Base-by-base conservation (phyloP, 64 coral and sea anemone species). In the Actinia equina region DNA sequence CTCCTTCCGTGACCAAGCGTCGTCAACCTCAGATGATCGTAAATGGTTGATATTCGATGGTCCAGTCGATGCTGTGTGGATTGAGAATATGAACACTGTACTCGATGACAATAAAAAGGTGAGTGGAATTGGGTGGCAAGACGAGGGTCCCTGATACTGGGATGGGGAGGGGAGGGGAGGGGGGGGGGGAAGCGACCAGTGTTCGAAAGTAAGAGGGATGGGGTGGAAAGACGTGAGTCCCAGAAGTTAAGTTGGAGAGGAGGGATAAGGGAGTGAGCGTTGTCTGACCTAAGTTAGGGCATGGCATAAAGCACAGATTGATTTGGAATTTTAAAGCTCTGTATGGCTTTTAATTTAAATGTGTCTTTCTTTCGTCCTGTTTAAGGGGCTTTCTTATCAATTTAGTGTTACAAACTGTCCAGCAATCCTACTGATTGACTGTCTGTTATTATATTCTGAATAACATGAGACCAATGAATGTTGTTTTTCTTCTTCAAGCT, bases 51-150 rank as follows among this genome's bases (percentile, higher is more conserved):
- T 98, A 18, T 98, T 98, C 80, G 96, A 98, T 85, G 93, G 93
- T 5, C 93, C 97, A 20, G 93, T 95, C 19, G 97, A 95, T 76
- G 97, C 97, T 55, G 97, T 95, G 15, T 99, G 97, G 97, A 99
- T 99, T 87, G 97, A 99, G 25, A 99, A 99, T 82, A 99, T 99
- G 97, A 99, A 99, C 77, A 99, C 97, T 71, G 97, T 99, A 44
- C 90, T 99, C 2, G 97, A 99, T 90, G 97, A 99, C 51, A 99
- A 99, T 63, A 99, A 99, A 59, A 98, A 98, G 86, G 96, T 98
- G 17, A 22, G 9, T 65, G 8, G 22, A 19, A 84, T 76, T 17
- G 55, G 57, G 2, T 56, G 56, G 3, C 13, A 80, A 65, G 23
- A 67, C 62, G 22, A 7, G 62, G 16, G 30, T 37, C 30, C 30